Base-by-base conservation (phyloP, 2,888 invertebrate species). In the Oxycera nigricornis region DNA sequence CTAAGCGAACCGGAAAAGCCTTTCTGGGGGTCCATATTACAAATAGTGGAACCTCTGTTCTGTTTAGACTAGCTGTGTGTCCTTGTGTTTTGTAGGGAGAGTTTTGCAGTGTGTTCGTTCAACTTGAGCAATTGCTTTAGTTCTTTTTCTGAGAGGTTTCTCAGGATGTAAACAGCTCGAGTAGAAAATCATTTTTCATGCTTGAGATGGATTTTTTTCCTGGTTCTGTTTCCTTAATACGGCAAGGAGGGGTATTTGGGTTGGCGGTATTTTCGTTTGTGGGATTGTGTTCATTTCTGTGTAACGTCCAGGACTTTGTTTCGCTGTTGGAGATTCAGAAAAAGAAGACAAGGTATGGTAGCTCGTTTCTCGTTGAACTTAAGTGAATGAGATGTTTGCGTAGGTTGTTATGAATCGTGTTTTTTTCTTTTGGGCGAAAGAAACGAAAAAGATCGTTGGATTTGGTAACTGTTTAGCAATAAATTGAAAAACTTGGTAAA, bases 171-270 rank as follows among this genome's bases (percentile, higher is more conserved):
- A 22, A 24, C 22, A 22, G 22, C 24, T 55, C 52, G 17, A 20
- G 52, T 22, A 17, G 62, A 35, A 35, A n/a, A 62, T 62, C 24
- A 62, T 62, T 62, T 62, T 62, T 62, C 35, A 62, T 62, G 62
- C 35, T 62, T 39, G 17, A 22, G 52, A 55, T 20, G 52, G 1
- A 24, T 22, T 55, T 4, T 55, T 17, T 17, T 55, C 22, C 20
- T 24, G 2, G 7, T 55, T 55, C 24, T 55, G 22, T 20, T 35
- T 35, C 35, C 6, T 35, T 35, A 35, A 35, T 35, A 7, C 7
- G 35, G 35, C 7, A 35, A 35, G 35, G 35, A 35, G 35, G 35
- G 11, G 11, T 7, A 35, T 11, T 35, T 35, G 6, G 6, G 35
- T 35, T 35, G 35, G 6, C 11, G 6, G 35, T 35, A 7, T 6